Conservation (phyloP, 2,888 invertebrate species). For the Eulithis prunata region DNA sequence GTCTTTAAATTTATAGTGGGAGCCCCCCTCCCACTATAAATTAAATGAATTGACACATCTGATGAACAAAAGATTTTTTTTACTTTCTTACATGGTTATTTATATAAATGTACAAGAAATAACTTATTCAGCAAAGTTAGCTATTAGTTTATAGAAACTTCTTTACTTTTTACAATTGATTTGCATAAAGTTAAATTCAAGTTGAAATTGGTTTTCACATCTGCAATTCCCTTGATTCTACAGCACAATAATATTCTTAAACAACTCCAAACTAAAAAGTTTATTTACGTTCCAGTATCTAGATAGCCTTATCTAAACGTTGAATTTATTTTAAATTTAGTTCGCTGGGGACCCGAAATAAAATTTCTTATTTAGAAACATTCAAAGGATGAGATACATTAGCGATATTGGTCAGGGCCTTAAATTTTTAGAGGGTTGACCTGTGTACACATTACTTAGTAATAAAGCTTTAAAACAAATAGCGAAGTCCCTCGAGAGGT, state of each 20-base stretch:
- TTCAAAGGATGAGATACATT: conserved; percentile 58
- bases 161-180: conserved; percentile 11
- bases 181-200: conserved; percentile 15
- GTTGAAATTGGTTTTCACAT: conserved; percentile 25
- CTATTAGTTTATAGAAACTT: not conserved
- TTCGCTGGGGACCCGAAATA: conserved; percentile 34
- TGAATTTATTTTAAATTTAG: conserved; percentile 32
- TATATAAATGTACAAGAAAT: too few relatives aligned
- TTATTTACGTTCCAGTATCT: conserved; percentile 29
- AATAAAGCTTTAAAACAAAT: conserved; percentile 85
- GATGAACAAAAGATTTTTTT: too few relatives aligned
- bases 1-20: conserved; percentile 61
- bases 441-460: conserved; percentile 84
- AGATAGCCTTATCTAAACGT: conserved; percentile 33
- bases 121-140: too few relatives aligned
- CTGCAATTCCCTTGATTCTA: conserved; percentile 24
- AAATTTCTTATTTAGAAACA: conserved; percentile 37
- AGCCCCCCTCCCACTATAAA: too few relatives aligned
- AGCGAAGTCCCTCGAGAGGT: conserved; percentile 62
- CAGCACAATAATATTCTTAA: conserved; percentile 23
- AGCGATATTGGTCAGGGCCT: conserved; percentile 75
- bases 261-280: conserved; percentile 27
- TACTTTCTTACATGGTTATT: too few relatives aligned
- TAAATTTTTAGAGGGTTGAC: conserved; percentile 81
- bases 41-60: conserved; percentile 35